Evolutionary conservation across 2,113 vertebrate genomes (phyloP), one percentile per base, ranked within the genome.

Genomic region (Ciconia stormi): DNA sequence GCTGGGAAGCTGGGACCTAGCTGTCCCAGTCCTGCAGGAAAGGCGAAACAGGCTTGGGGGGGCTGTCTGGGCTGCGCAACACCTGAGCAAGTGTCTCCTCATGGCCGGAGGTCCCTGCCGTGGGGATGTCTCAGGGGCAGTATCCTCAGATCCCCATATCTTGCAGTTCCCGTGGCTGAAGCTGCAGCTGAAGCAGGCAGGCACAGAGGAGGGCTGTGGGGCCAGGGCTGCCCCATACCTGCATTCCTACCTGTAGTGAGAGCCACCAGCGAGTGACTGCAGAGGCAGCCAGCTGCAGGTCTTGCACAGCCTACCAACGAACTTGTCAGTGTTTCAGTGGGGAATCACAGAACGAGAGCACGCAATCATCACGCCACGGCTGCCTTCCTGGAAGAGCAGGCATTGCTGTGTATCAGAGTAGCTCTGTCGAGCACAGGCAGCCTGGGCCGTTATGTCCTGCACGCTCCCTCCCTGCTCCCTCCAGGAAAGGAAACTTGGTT

Each of bases 371-470:
- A 27, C 20, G 3, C 49, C 44, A 19, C 13, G 2, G 61, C 71
- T 63, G 77, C 77, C 40, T 95, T 94, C 73, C 92, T 87, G 62
- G 78, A 87, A 84, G 62, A 66, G 78, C 58, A 58, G 63, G 78
- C 87, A 84, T 22, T 34, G 82, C 58, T n/a, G 7, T 6, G 49
- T 59, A 26, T 22, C 62, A 34, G 40, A 50, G 78, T 52, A 36
- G 82, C 87, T 82, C 71, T 34, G n/a, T 9, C 1, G 9, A 46
- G 47, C 10, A 0, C 56, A 58, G 63, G 5, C 55, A 88, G 47
- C 52, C 53, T 25, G 12, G 47, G 63, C 42, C 72, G 26, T 34
- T 72, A 36, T 13, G 19, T 25, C 59, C 20, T 44, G 32, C 4
- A 3, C 1, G 4, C 25, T 81, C 36, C 53, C 21, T 77, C 27